A percentile compares a stretch with the other conserved stretches of the same genome.
phyloP scores from a whole-genome alignment of 2,888 invertebrate species.

The Rambutsinella grinnellia region DNA sequence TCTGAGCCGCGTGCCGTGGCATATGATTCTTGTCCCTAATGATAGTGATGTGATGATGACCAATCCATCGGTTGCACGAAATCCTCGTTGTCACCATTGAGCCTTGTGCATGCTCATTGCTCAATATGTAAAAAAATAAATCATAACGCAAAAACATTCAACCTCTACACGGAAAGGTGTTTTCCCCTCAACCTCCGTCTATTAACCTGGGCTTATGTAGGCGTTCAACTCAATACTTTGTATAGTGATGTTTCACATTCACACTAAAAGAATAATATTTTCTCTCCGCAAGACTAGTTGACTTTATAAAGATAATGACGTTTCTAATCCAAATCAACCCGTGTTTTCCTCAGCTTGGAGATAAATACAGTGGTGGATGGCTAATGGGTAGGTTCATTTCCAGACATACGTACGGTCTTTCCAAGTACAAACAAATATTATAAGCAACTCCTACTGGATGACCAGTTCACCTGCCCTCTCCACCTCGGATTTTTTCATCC shows the following conservation, averaged over 20 bases:
- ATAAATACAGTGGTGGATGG: too few relatives aligned
- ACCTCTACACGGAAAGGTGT: background rate
- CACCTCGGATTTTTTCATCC: conserved; percentile 4
- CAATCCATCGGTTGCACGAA: conserved; percentile 44
- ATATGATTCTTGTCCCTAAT: conserved; percentile 42
- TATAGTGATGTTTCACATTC: too few relatives aligned
- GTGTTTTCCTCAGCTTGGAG: too few relatives aligned
- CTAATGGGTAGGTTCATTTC: too few relatives aligned
- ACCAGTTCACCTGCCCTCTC: conserved; percentile 44
- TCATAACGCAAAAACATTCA: conserved; percentile 7
- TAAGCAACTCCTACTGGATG: too few relatives aligned
- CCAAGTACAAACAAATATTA: too few relatives aligned
- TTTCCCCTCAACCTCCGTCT: background rate
- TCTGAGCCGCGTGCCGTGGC: conserved; percentile 42
- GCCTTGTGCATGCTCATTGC: conserved; percentile 15
- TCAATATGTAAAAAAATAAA: conserved; percentile 11
- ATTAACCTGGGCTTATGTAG: conserved; percentile 3
- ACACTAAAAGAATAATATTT: conserved; percentile 25
- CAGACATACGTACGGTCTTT: too few relatives aligned
- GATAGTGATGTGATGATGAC: conserved; percentile 50
- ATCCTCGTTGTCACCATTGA: conserved; percentile 39
- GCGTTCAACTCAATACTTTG: conserved; percentile 7
- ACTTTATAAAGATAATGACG: too few relatives aligned
- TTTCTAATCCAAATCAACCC: too few relatives aligned
- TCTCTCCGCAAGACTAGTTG: conserved; percentile 33